A percentile compares a stretch with the other conserved stretches of the same genome.
phyloP scores from a whole-genome alignment of 2,888 invertebrate genomes.

The Oscheius sp. region DNA sequence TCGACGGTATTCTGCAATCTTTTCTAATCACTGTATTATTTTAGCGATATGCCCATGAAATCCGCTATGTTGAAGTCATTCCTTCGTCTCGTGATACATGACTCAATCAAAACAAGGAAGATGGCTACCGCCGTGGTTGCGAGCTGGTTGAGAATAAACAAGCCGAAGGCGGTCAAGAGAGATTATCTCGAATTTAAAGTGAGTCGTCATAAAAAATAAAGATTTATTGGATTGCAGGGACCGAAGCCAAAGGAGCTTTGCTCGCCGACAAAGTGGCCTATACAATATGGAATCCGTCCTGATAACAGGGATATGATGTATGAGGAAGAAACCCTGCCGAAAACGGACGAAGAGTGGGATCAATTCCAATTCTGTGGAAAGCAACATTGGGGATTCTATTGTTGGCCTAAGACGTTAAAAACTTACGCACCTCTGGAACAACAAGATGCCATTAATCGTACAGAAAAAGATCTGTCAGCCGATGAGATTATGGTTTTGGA shows the following conservation, averaged over 20 bases:
- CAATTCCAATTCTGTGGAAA: conserved; percentile 81
- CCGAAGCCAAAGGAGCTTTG: conserved; percentile 49
- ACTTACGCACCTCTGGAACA: conserved; percentile 62
- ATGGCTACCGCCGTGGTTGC: conserved; percentile 56
- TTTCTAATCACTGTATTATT: conserved; percentile 13
- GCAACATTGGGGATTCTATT: conserved; percentile 78
- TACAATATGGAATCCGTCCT: conserved; percentile 78
- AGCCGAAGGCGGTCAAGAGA: conserved; percentile 64
- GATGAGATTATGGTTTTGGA: conserved; percentile 60
- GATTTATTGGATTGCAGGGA: background rate
- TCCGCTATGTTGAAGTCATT: conserved; percentile 80
- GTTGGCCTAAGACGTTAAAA: conserved; percentile 76
- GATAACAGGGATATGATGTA: conserved; percentile 76
- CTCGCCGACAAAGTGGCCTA: conserved; percentile 67
- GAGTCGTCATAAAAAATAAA: background rate
- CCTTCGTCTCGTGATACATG: conserved; percentile 81
- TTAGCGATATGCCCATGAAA: conserved; percentile 77
- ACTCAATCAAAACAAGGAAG: conserved; percentile 85
- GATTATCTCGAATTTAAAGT: conserved; percentile 28
- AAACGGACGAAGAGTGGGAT: conserved; percentile 83
- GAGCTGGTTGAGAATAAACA: conserved; percentile 68
- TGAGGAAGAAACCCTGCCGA: conserved; percentile 75
- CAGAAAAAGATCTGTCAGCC: conserved; percentile 45
- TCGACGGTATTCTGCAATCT: conserved; percentile 74
- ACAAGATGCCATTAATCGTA: conserved; percentile 60